Base-by-base conservation (phyloP, 37 sponge, comb jelly and placozoan genomes). In the Petrosia ficiformis region DNA sequence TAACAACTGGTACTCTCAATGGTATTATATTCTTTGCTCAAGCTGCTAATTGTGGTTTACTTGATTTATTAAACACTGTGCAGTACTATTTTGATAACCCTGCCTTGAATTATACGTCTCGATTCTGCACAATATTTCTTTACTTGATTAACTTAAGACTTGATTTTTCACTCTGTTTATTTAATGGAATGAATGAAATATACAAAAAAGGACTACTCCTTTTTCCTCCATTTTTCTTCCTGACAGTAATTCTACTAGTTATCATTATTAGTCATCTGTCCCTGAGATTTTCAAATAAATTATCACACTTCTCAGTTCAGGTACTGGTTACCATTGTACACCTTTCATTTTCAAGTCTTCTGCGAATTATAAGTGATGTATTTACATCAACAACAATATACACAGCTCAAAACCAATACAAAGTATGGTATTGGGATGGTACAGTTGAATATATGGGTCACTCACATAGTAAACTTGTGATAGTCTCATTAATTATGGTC, bases 1-100 rank as follows among this genome's bases (percentile, higher is more conserved):
- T 80, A 8, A 32, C 74, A 37, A 39, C 39, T 24, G 86, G 86
- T 24, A 74, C 70, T 1, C 42, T 86, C n/a, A 67, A 67, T 68
- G 80, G 86, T 8, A 31, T 86, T 16, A 58, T 74, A 26, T 75
- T 86, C 56, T 86, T 75, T 80, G 76, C 76, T 1, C 78, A 86
- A 48, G 69, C 73, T n/a, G 16, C 67, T 2, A 31, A 48, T 48
- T 48, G 14, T 19, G 54, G 54, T 5, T n/a, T n/a, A 26, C 6
- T 61, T 26, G 26, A 61, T 5, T 26, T n/a, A 6, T 5, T n/a
- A 24, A 61, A 29, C 26, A 11, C 11, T n/a, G 5, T n/a, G n/a
- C n/a, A 48, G 8, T 48, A 48, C 54, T 14, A 48, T 63, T 30
- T 32, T 19, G 54, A 48, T 19, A 48, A 19, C 14, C 14, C 14